Evolutionary conservation across 2,888 invertebrate species (phyloP).

Genomic region (Torymus tubicola): DNA sequence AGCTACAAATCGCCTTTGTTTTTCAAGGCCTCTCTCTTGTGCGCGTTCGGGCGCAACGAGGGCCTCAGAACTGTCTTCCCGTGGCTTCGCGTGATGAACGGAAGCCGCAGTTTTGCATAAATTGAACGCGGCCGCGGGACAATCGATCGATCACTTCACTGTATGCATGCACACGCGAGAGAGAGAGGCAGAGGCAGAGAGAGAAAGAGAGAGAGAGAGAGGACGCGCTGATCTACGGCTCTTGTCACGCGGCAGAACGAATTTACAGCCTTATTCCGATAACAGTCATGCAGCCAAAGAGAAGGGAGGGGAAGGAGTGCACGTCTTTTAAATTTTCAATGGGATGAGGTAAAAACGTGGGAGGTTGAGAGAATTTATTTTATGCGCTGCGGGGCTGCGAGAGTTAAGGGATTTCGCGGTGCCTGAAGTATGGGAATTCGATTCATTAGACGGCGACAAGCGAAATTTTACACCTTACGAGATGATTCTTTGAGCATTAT

Average conservation of each 20-base stretch:
- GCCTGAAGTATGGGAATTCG: too few relatives aligned
- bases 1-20: constrained; percentile 34
- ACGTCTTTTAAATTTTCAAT: too few relatives aligned
- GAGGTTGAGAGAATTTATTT: too few relatives aligned
- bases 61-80: too few relatives aligned
- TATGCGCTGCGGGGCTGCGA: too few relatives aligned
- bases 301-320: too few relatives aligned
- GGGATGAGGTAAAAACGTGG: too few relatives aligned
- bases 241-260: constrained; percentile 39
- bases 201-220: neutral
- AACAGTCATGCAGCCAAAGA: constrained; percentile 8
- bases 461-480: too few relatives aligned
- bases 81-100: constrained; percentile 50
- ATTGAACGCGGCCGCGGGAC: constrained; percentile 43
- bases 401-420: too few relatives aligned
- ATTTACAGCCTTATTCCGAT: constrained; percentile 50
- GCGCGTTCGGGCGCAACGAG: constrained; percentile 27
- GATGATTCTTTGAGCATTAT: too few relatives aligned
- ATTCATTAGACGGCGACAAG: too few relatives aligned
- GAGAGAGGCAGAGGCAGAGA: neutral
- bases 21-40: constrained; percentile 43
- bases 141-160: constrained; percentile 51
- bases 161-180: neutral
- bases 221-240: constrained; percentile 44
- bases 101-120: constrained; percentile 55